A percentile compares a stretch with the other conserved stretches of the same genome.
Evolutionary conservation across 2,797 vertebrate genomes (phyloP).

Genomic region (Rhinichthys osculus): DNA sequence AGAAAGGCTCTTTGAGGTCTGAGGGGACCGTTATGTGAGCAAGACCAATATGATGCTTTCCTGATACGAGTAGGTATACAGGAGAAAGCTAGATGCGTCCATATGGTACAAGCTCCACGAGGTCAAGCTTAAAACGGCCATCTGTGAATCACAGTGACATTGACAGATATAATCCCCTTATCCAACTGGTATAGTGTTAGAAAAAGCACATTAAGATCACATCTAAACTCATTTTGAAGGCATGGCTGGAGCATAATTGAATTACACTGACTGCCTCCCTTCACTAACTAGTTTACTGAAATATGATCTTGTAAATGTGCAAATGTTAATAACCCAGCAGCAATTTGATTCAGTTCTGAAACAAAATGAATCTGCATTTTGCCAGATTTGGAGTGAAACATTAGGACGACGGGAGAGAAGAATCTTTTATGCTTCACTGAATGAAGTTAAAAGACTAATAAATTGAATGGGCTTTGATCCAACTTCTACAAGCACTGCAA

Average conservation of each 20-base stretch:
- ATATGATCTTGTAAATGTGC: slow-evolving; percentile 44
- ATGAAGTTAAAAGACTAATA: slow-evolving; percentile 14
- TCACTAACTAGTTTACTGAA: slow-evolving; percentile 63
- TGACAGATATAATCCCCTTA: neutral
- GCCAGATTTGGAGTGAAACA: neutral
- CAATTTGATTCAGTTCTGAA: neutral
- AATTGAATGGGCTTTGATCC: neutral
- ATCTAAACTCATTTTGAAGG: slow-evolving; percentile 46
- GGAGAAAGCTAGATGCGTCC: neutral
- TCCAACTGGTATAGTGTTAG: slow-evolving; percentile 20
- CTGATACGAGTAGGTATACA: neutral
- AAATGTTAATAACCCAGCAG: slow-evolving; percentile 30
- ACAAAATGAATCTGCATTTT: neutral
- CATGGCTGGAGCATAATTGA: slow-evolving; percentile 48
- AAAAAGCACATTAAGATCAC: slow-evolving; percentile 48
- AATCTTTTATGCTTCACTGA: neutral
- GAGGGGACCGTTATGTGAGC: neutral
- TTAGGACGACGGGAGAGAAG: neutral
- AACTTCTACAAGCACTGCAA: neutral
- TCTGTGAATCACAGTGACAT: slow-evolving; percentile 21
- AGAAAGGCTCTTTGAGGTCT: neutral
- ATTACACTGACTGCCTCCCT: slow-evolving; percentile 49
- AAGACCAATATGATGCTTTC: neutral
- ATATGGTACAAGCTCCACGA: slow-evolving; percentile 28
- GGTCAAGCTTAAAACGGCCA: slow-evolving; percentile 31